phyloP scores from a whole-genome alignment of 2,797 vertebrate species.

The Sorex maritimensis region DNA sequence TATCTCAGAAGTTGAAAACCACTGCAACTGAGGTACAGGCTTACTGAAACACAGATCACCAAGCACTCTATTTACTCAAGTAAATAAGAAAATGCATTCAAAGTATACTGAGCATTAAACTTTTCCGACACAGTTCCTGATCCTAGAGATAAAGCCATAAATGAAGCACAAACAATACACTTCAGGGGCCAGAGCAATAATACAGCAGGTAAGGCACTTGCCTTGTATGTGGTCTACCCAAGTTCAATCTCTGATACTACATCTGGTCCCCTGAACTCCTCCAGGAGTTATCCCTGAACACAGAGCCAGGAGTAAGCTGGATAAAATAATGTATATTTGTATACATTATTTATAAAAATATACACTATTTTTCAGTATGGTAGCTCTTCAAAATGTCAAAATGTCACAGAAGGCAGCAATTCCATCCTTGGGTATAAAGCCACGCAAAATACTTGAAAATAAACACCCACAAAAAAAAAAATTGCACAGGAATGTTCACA shows the following conservation, averaged over 20 bases:
- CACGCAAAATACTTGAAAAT: conserved; percentile 29
- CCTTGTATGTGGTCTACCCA: too few relatives aligned
- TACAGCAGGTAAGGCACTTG: too few relatives aligned
- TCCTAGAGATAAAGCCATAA: not conserved
- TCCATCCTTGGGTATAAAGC: not conserved
- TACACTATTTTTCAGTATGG: too few relatives aligned
- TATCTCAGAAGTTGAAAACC: conserved; percentile 55
- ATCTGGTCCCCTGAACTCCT: too few relatives aligned
- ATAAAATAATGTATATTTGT: too few relatives aligned
- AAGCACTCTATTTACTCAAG: conserved; percentile 22
- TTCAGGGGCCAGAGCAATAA: too few relatives aligned
- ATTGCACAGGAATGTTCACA: not conserved
- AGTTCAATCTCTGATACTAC: too few relatives aligned
- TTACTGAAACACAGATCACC: conserved; percentile 2
- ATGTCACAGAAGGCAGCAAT: not conserved
- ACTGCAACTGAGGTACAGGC: not conserved
- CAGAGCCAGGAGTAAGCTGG: too few relatives aligned
- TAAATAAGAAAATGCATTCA: conserved; percentile 19
- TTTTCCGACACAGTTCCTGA: not conserved
- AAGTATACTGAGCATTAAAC: not conserved
- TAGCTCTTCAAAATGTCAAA: conserved; percentile 45
- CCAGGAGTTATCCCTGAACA: too few relatives aligned
- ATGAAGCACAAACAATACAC: not conserved
- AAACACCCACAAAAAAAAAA: not conserved
- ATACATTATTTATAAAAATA: too few relatives aligned